These are phyloP conservation scores for Rhizoglyphus robini DNA, from an alignment of 1,140 invertebrate species.

Conservation along the genomic window DNA sequence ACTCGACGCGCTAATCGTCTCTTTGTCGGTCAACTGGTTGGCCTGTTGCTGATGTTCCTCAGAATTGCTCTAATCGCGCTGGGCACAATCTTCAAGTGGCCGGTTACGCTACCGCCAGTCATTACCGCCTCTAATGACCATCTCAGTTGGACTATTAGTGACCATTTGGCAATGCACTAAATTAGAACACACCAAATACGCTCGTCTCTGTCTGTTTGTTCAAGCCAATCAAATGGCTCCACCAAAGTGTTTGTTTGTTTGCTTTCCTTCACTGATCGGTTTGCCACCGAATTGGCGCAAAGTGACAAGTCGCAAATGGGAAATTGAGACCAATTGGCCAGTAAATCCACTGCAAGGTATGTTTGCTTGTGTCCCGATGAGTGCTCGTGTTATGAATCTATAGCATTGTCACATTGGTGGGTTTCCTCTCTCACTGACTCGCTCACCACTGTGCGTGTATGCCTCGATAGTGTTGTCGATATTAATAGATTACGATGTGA, in stretches of 20 bases:
- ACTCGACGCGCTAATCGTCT: constrained; percentile 2
- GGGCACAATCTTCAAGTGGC: constrained; percentile 6
- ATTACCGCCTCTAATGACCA: constrained; percentile 2
- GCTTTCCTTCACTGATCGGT: no score
- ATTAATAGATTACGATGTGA: constrained; percentile 1
- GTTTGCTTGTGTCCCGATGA: no score
- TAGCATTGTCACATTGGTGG: no score
- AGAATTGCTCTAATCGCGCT: neutral
- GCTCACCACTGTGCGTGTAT: no score
- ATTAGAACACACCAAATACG: neutral
- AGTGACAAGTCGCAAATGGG: no score
- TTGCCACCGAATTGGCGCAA: no score
- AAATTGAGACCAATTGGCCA: no score
- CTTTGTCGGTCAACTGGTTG: constrained; percentile 5
- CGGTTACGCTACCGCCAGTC: constrained; percentile 9
- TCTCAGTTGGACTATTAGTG: constrained; percentile 3
- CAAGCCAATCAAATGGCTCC: neutral
- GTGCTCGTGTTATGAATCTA: no score
- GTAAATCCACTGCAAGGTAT: no score
- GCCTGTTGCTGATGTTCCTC: neutral
- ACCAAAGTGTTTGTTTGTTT: no score
- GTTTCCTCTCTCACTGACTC: no score
- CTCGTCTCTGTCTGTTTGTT: neutral
- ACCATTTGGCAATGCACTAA: neutral
- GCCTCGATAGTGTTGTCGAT: neutral